Conservation (phyloP, 2,113 vertebrate genomes). For the Raja brachyura region DNA sequence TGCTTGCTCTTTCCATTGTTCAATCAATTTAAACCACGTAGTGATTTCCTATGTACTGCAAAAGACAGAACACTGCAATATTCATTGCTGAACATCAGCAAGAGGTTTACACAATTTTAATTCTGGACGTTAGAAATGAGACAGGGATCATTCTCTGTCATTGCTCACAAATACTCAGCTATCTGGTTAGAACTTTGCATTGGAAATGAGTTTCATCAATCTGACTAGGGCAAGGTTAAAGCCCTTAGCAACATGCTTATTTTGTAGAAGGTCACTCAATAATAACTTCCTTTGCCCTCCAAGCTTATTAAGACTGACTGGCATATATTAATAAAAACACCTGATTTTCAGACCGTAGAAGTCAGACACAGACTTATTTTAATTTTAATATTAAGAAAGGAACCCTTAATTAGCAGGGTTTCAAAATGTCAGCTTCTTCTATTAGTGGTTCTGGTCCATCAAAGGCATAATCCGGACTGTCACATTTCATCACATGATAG, state of each 20-base stretch:
- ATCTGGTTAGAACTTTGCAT: conserved; percentile 74
- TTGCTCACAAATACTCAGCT: conserved; percentile 81
- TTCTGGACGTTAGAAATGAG: conserved; percentile 77
- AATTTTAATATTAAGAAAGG: conserved; percentile 78
- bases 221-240: conserved; percentile 66
- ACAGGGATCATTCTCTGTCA: conserved; percentile 82
- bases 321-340: conserved; percentile 84
- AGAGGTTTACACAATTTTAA: conserved; percentile 56
- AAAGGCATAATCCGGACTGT: conserved; percentile 81
- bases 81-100: conserved; percentile 72
- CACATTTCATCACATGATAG: conserved; percentile 80
- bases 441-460: conserved; percentile 81
- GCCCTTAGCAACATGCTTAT: conserved; percentile 78
- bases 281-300: conserved; percentile 76
- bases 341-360: conserved; percentile 81
- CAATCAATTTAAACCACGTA: conserved; percentile 29
- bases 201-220: conserved; percentile 75
- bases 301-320: conserved; percentile 84
- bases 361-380: conserved; percentile 76
- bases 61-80: conserved; percentile 62
- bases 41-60: conserved; percentile 18
- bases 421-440: conserved; percentile 82
- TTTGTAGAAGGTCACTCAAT: conserved; percentile 85
- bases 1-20: conserved; percentile 30
- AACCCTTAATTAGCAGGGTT: conserved; percentile 81